Percentiles rank a stretch among this genome's conserved stretches.
phyloP scores from a whole-genome alignment of 1,140 invertebrate species.

The Drosophila nasuta region DNA sequence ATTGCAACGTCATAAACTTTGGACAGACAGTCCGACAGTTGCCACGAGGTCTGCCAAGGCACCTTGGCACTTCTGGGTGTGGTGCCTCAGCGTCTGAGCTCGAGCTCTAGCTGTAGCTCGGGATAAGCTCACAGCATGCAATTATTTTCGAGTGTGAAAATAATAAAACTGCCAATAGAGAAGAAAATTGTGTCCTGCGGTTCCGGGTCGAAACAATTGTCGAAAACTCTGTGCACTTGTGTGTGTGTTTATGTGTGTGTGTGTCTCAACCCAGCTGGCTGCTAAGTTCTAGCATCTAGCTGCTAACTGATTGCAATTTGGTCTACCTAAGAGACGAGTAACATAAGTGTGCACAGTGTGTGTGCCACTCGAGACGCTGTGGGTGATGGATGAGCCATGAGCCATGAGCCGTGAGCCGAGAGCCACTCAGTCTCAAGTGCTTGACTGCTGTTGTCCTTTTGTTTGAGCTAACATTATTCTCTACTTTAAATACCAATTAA shows the following conservation, averaged over 20 bases:
- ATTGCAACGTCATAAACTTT: slow-evolving; percentile 64
- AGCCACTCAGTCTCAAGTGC: slow-evolving; percentile 60
- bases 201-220: slow-evolving; percentile 48
- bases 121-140: slow-evolving; percentile 79
- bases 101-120: slow-evolving; percentile 24
- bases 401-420: not conserved
- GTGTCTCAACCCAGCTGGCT: slow-evolving; percentile 34
- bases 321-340: slow-evolving; percentile 11
- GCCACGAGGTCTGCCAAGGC: slow-evolving; percentile 60
- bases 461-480: slow-evolving; percentile 79
- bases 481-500: slow-evolving; percentile 83
- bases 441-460: slow-evolving; percentile 66
- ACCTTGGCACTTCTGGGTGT: slow-evolving; percentile 63
- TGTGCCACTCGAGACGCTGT: slow-evolving; percentile 71
- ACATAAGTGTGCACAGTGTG: slow-evolving; percentile 26
- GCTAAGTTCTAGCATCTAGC: slow-evolving; percentile 16
- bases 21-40: slow-evolving; percentile 57
- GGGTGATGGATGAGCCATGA: slow-evolving; percentile 74
- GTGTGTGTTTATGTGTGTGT: not conserved
- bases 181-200: slow-evolving; percentile 68
- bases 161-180: slow-evolving; percentile 76
- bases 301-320: slow-evolving; percentile 13
- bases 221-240: slow-evolving; percentile 60
- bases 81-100: slow-evolving; percentile 66
- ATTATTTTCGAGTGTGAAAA: slow-evolving; percentile 81